Base-by-base conservation (phyloP, 23 tunicate genomes). In the Trididemnum clinides region DNA sequence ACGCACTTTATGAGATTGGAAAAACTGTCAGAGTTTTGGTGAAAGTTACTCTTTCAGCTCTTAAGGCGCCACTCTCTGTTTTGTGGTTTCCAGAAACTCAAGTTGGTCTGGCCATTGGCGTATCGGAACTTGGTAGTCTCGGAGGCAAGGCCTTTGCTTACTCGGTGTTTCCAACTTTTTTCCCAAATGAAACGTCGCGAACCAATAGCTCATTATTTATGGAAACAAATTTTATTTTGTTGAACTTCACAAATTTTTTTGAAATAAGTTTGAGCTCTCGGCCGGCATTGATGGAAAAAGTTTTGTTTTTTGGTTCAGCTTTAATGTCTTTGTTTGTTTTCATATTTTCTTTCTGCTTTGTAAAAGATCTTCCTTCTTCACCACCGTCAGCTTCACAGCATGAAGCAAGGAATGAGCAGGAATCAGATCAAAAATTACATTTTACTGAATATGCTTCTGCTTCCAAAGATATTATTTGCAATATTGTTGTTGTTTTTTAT, bases 151-250 rank as follows among this genome's bases (percentile, higher is more conserved):
- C 5, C n/a, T 31, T 33, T 3, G 7, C 75, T 69, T 30, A 5
- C 2, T n/a, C 31, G 6, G 20, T 33, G 12, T 30, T 23, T 33
- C 2, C 12, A 4, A 28, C 6, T 27, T 27, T 83, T 88, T 89
- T 37, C 86, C 26, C 3, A n/a, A 59, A n/a, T 59, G 23, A 4
- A 93, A 81, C 50, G 89, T 89, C 51, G 98, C 83, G 21, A 93
- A 85, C 76, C 57, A 90, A 0, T 84, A 92, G 62, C 92, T 88
- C 26, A 88, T 88, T 62, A 44, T 44, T 7, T 44, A 7, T 44
- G n/a, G n/a, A n/a, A n/a, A n/a, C 54, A 44, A 44, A 10, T 7
- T 7, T 44, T 44, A 10, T 44, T 44, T 15, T 7, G 54, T 44
- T 44, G 15, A 10, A 7, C 15, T 44, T 44, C 12, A 44, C 54